Evolutionary conservation across 1,140 invertebrate genomes (phyloP).

Genomic region (Caerostris extrusa): DNA sequence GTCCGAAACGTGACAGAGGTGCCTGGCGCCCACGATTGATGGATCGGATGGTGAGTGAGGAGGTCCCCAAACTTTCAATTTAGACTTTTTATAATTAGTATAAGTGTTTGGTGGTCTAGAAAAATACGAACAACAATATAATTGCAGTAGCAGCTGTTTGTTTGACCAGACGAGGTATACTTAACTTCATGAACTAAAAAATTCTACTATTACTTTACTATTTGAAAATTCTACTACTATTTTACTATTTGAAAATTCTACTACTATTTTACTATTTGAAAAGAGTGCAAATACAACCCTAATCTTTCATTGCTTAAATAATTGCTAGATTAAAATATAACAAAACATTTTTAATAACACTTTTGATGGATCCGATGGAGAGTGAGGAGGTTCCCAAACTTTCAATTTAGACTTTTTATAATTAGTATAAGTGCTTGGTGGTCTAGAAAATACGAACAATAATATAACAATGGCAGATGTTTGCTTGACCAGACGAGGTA

Average conservation of each 20-base stretch:
- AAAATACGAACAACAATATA: background rate
- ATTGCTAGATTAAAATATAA: too few species aligned
- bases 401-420: background rate
- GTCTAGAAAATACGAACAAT: background rate
- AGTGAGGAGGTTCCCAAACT: background rate
- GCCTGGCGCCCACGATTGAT: background rate
- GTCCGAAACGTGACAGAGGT: background rate
- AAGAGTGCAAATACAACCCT: too few species aligned
- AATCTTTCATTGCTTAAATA: too few species aligned
- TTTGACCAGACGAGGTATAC: too few species aligned
- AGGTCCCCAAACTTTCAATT: background rate
- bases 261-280: too few species aligned
- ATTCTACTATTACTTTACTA: too few species aligned
- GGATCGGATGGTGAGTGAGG: background rate
- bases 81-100: background rate
- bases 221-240: too few species aligned
- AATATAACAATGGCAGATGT: background rate
- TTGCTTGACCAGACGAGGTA: too few species aligned
- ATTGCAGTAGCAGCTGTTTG: too few species aligned
- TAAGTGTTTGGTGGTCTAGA: background rate
- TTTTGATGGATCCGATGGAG: background rate
- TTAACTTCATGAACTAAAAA: too few species aligned
- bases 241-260: too few species aligned
- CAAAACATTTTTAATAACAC: background rate
- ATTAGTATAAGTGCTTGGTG: background rate